These are phyloP conservation scores for Lepas anatifera DNA, from an alignment of 2,888 invertebrate species.

Conservation along the genomic window DNA sequence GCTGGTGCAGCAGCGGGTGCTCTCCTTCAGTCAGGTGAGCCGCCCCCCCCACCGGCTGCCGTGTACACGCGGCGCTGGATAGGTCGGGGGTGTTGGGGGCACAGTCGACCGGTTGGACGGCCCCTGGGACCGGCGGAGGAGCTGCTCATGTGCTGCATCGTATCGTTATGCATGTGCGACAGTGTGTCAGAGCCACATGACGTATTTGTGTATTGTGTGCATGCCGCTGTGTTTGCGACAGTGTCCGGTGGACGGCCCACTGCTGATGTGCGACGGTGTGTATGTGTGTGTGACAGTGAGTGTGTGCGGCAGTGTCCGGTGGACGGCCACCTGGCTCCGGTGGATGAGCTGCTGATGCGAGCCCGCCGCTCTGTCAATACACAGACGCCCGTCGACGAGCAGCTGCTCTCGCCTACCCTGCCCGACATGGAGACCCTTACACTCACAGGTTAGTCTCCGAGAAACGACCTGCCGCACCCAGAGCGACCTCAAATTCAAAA, in stretches of 20 bases:
- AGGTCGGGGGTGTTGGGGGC: too few species aligned
- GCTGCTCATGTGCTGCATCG: conserved; percentile 42
- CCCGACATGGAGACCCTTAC: conserved; percentile 21
- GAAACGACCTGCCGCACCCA: conserved; percentile 23
- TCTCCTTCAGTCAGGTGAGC: conserved; percentile 33
- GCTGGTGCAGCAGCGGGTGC: conserved; percentile 46
- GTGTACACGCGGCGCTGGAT: too few species aligned
- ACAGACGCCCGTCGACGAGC: conserved; percentile 55
- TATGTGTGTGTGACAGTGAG: too few species aligned
- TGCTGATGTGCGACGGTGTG: not conserved
- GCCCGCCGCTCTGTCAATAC: conserved; percentile 63
- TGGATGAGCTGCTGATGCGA: conserved; percentile 55
- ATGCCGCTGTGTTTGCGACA: not conserved
- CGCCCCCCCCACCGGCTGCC: too few species aligned
- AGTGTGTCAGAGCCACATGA: too few species aligned
- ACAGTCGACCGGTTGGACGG: too few species aligned
- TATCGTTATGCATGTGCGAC: conserved; percentile 42
- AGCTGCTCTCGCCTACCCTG: conserved; percentile 19
- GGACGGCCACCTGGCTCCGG: conserved; percentile 72
- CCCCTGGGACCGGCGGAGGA: too few species aligned
- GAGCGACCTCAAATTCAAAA: too few species aligned
- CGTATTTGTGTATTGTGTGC: too few species aligned
- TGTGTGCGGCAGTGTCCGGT: conserved; percentile 58
- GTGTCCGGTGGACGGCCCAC: not conserved
- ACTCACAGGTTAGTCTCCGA: conserved; percentile 1